A percentile compares a stretch with the other conserved stretches of the same genome.
Conservation (phyloP, 2,888 invertebrate genomes). For the Latheticus oryzae region DNA sequence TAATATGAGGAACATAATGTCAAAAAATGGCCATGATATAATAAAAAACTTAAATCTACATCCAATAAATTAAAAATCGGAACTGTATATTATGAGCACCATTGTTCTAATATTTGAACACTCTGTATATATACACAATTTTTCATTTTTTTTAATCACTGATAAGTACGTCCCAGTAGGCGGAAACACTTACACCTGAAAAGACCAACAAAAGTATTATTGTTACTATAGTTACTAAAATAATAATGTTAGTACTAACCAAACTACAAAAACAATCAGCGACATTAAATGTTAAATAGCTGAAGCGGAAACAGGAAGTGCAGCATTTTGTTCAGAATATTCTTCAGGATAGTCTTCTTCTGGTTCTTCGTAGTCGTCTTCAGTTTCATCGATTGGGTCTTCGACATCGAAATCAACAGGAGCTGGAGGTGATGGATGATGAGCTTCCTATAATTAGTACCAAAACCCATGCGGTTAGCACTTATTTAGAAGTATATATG, state of each 20-base stretch:
- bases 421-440: constrained; percentile 64
- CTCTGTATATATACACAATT: constrained; percentile 35
- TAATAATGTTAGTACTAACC: not conserved
- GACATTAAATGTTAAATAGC: constrained; percentile 59
- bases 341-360: constrained; percentile 74
- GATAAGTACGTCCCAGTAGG: constrained; percentile 30
- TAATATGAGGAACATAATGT: constrained; percentile 27
- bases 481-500: not conserved
- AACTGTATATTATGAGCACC: not conserved
- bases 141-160: constrained; percentile 41
- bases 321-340: constrained; percentile 68
- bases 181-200: constrained; percentile 12
- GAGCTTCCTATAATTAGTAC: constrained; percentile 55
- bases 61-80: constrained; percentile 32
- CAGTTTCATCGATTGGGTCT: constrained; percentile 68
- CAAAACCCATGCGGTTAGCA: constrained; percentile 52
- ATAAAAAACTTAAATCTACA: constrained; percentile 24
- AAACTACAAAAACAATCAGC: constrained; percentile 37
- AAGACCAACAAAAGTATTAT: not conserved
- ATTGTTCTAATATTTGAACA: constrained; percentile 9
- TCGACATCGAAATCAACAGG: constrained; percentile 68
- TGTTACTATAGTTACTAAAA: not conserved
- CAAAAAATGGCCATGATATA: constrained; percentile 2
- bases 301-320: constrained; percentile 60
- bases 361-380: constrained; percentile 69